Evolutionary conservation across 2,888 invertebrate species (phyloP), one percentile per base, ranked within the genome.

Genomic region (Volucella bombylans): DNA sequence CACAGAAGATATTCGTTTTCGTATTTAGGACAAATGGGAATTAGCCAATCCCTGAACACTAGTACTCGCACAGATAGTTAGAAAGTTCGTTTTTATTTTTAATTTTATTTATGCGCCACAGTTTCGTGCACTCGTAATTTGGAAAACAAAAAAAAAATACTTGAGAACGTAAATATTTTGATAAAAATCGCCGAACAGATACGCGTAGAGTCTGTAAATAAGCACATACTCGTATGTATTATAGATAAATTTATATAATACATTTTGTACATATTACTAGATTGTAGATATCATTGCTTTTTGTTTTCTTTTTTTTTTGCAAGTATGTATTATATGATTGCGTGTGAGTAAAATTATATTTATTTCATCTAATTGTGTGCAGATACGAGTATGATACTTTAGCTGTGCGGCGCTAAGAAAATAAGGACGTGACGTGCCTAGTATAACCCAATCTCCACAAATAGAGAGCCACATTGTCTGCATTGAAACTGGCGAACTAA

Each of bases 391-490:
- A 23, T 23, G 18, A 23, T 23, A 31, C 31, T 59, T 79, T 43
- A 2, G 11, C 39, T 49, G 15, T 55, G 57, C 49, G 18, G 57
- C 54, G 57, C 47, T 71, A 31, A 31, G 6, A 31, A 45, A 45
- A 45, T 1, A 45, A 10, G n/a, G 0, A 11, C 11, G n/a, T 12
- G n/a, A 12, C 45, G n/a, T 45, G 12, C 4, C 12, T 59, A 39
- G n/a, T n/a, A 6, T 49, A 41, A n/a, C 43, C 47, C 55, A 79
- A 79, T 64, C 57, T 62, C 61, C 47, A 64, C 67, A 61, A 72
- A 73, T 64, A 78, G 47, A 67, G 49, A 67, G 62, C 18, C 55
- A 50, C 62, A 68, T 69, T 79, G 73, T 79, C 64, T 82, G 10
- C 15, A 15, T 73, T 71, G 45, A 47, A 43, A 14, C 9, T 18